Base-by-base conservation (phyloP, 2,888 invertebrate species). In the Heliconius charithonia region DNA sequence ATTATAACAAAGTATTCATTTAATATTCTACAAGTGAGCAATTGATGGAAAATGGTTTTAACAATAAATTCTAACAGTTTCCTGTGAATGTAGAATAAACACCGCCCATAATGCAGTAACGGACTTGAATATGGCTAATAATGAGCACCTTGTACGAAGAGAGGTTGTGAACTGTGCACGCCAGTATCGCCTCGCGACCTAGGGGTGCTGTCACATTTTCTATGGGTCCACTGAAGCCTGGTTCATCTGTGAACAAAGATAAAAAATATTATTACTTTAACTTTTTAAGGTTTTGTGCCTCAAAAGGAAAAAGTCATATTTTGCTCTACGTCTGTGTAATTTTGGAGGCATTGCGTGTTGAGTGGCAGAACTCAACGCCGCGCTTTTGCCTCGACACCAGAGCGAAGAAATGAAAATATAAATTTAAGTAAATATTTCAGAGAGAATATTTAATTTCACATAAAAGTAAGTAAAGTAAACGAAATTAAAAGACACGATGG, bases 121-220 rank as follows among this genome's bases (percentile, higher is more conserved):
- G 77, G 37, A 25, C 72, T 72, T 72, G 27, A 72, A 72, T 77
- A 77, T 72, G 56, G 45, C 69, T 51, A 79, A 79, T 79, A 79
- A 79, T 79, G 72, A 29, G 71, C 94, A 98, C 98, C 97, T 98
- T 98, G 89, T 97, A 98, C 27, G 96, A 95, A 79, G 96, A 97
- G 80, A 98, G 96, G 91, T 98, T 97, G 90, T 98, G 97, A 13
- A 98, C 98, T 75, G 97, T 95, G 89, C 98, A 98, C 73, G 97
- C 96, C 75, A 98, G 95, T 75, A 97, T 96, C 10, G 98, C 98
- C 91, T 98, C 98, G 81, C 98, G 96, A 69, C 98, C 98, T 77
- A 98, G 97, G 22, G 98, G 97, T 16, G 97, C 96, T 12, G 98
- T 98, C 85, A 97, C 97, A 93, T 98, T 98, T 84, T 96, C 94